phyloP scores from a whole-genome alignment of 2,113 vertebrate genomes.

The Lamprologus tigripictilis region DNA sequence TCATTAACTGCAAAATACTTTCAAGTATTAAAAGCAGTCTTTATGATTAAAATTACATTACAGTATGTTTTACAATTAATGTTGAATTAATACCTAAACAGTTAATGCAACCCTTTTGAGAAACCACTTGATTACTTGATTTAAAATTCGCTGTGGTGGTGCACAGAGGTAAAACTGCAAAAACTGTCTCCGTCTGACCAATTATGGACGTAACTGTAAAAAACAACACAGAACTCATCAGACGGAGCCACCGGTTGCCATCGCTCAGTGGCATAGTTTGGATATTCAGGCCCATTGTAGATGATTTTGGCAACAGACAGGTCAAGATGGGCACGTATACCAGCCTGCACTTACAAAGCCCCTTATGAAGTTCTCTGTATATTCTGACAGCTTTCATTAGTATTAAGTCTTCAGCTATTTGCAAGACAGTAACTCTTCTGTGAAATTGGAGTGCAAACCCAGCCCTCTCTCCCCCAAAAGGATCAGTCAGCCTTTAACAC shows the following conservation, averaged over 20 bases:
- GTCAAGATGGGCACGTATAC: background rate
- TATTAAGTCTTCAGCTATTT: background rate
- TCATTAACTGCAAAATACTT: background rate
- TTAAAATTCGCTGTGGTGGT: background rate
- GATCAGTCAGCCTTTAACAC: background rate
- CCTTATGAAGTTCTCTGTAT: background rate
- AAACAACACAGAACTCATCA: background rate
- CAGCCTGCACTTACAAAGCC: background rate
- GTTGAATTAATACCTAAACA: background rate
- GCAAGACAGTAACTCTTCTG: background rate
- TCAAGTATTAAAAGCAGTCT: background rate
- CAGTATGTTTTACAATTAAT: background rate
- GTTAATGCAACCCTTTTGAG: background rate
- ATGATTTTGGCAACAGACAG: background rate
- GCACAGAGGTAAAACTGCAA: background rate
- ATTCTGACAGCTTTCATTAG: background rate
- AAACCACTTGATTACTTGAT: background rate
- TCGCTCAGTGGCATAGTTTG: background rate
- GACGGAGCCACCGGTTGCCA: background rate
- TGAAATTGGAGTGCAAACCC: fast-evolving
- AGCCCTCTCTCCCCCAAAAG: background rate
- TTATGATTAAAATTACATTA: background rate
- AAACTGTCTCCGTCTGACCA: background rate
- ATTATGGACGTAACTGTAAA: background rate
- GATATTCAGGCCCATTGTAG: background rate